A percentile compares a stretch with the other conserved stretches of the same genome.
Evolutionary conservation across 2,888 invertebrate species (phyloP).

Genomic region (Lasioglossum malachurum): DNA sequence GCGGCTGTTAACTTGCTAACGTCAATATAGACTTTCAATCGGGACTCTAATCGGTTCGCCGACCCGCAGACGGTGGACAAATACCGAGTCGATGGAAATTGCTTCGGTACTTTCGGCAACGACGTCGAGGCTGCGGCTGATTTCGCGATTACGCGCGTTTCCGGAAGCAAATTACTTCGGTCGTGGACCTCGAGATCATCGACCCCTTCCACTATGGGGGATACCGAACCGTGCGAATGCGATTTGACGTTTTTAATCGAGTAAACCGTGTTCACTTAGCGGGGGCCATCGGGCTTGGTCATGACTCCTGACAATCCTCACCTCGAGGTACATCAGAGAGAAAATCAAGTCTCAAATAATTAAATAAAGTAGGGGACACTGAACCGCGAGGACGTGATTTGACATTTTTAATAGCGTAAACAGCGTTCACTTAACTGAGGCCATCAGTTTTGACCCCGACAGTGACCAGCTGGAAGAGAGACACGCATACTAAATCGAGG

Average conservation of each 20-base stretch:
- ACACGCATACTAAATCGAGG: neutral
- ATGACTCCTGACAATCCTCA: neutral
- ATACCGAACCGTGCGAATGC: neutral
- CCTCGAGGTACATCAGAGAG: neutral
- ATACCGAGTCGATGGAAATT: slow-evolving; percentile 39
- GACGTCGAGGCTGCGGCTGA: slow-evolving; percentile 29
- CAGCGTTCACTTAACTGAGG: neutral
- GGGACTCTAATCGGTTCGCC: slow-evolving; percentile 24
- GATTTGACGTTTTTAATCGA: neutral
- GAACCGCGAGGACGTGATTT: neutral
- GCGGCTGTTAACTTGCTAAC: slow-evolving; percentile 31
- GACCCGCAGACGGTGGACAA: slow-evolving; percentile 28
- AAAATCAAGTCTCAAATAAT: neutral
- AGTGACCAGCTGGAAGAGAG: neutral
- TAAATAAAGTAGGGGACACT: neutral
- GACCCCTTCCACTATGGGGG: neutral
- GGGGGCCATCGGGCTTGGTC: neutral
- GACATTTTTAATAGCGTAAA: neutral
- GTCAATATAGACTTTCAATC: slow-evolving; percentile 44
- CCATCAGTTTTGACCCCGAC: neutral
- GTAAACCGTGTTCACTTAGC: neutral
- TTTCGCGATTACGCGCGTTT: slow-evolving; percentile 46
- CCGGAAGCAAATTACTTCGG: slow-evolving; percentile 43
- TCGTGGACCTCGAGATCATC: slow-evolving; percentile 13
- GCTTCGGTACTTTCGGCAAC: slow-evolving; percentile 44